Base-by-base conservation (phyloP, 2,888 invertebrate genomes). In the Hemithea aestivaria region DNA sequence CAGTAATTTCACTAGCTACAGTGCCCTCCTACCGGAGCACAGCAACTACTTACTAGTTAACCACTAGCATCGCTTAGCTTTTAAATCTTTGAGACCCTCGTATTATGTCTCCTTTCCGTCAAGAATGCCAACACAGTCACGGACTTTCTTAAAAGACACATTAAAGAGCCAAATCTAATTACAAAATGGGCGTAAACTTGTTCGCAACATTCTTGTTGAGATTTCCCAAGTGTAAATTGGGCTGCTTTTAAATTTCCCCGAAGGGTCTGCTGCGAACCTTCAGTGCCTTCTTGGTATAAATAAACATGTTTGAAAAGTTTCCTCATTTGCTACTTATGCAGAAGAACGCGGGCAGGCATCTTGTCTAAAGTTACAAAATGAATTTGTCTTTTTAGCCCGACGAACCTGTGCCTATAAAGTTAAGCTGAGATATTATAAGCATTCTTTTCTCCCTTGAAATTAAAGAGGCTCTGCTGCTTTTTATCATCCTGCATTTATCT, bases 161-260 rank as follows among this genome's bases (percentile, higher is more conserved):
- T 49, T 47, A 45, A 36, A 37, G 41, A 36, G 36, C 43, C 41
- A 48, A 45, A 50, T 46, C 44, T 50, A 45, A 53, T 50, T 48
- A 52, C 48, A 41, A 49, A 44, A 48, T 43, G 38, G 47, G 28
- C 41, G 40, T 36, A 47, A 48, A 44, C 38, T 50, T 45, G 36
- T 43, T 40, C 31, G 31, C 37, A 43, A 45, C 44, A 46, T 48
- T 53, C 48, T 48, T 50, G 45, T 20, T 11, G 45, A 41, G 60
- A 66, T 67, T 71, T 69, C 66, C 70, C 69, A 62, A 61, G 62
- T 66, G 72, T 49, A 60, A 64, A 64, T 67, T 62, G 60, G 60
- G 60, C 53, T 56, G 56, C 51, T 60, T 66, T 62, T 54, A 59
- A 74, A 69, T 74, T 72, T 69, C 63, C 62, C 62, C 45, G 43